Evolutionary conservation across 2,888 invertebrate genomes (phyloP).

Genomic region (Macaria liturata): DNA sequence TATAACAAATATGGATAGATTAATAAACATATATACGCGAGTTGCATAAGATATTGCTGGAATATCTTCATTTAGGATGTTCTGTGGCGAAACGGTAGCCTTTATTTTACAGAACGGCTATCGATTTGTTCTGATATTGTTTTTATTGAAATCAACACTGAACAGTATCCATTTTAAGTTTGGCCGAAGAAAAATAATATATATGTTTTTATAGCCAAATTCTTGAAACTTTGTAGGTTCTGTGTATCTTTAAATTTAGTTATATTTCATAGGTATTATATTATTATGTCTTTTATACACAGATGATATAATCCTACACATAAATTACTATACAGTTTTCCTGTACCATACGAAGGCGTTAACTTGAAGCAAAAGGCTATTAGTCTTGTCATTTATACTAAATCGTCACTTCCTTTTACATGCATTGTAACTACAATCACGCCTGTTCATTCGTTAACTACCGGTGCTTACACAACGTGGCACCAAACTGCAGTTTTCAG

Average conservation of each 20-base stretch:
- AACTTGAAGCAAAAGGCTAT: neutral
- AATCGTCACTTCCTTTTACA: constrained; percentile 14
- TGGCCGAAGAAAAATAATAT: too few relatives aligned
- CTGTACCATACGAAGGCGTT: too few relatives aligned
- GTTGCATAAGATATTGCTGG: constrained; percentile 38
- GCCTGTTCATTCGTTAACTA: constrained; percentile 31
- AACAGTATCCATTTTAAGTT: too few relatives aligned
- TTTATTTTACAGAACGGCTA: neutral
- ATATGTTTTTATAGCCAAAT: too few relatives aligned
- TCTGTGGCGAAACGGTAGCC: constrained; percentile 11
- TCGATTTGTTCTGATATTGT: too few relatives aligned
- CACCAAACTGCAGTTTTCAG: neutral
- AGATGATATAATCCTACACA: too few relatives aligned
- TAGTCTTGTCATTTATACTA: neutral
- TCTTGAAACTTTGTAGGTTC: too few relatives aligned
- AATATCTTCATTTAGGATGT: constrained; percentile 16
- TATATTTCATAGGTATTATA: too few relatives aligned
- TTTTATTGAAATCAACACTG: too few relatives aligned
- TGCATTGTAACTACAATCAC: constrained; percentile 19
- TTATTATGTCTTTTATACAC: too few relatives aligned
- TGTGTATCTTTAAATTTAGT: too few relatives aligned
- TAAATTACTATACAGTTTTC: too few relatives aligned
- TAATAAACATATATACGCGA: constrained; percentile 34
- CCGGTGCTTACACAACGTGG: neutral
- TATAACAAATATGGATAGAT: constrained; percentile 49